A percentile compares a stretch with the other conserved stretches of the same genome.
Evolutionary conservation across 2,888 invertebrate species (phyloP).

Genomic region (Lypha dubia): DNA sequence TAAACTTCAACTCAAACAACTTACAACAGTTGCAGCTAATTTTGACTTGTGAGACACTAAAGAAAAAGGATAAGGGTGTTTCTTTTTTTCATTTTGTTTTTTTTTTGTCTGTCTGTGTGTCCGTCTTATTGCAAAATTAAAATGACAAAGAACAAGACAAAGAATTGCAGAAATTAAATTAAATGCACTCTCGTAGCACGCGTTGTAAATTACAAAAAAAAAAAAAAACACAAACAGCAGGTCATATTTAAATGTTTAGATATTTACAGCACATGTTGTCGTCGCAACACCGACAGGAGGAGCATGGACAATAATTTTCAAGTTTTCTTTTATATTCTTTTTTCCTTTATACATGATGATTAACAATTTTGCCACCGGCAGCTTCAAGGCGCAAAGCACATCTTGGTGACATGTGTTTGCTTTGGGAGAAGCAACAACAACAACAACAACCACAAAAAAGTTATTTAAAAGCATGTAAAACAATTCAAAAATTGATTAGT

Average conservation of each 20-base stretch:
- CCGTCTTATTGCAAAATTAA: conserved; percentile 8
- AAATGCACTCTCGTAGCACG: no score
- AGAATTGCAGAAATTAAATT: conserved; percentile 22
- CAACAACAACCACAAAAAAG: neutral
- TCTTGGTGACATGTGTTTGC: conserved; percentile 34
- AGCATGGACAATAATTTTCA: conserved; percentile 7
- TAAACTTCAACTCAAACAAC: neutral
- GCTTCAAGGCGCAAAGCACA: neutral
- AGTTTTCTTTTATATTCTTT: no score
- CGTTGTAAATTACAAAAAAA: conserved; percentile 45
- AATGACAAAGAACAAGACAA: conserved; percentile 19
- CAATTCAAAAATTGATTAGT: neutral
- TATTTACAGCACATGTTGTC: conserved; percentile 53
- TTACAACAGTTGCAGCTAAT: conserved; percentile 61
- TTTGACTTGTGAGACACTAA: neutral
- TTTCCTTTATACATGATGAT: neutral
- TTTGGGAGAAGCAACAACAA: neutral
- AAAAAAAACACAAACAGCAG: conserved; percentile 51
- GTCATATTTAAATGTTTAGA: conserved; percentile 37
- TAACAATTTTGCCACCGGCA: neutral
- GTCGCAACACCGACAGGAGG: neutral
- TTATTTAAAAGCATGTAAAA: neutral
- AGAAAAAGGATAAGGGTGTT: conserved; percentile 10
- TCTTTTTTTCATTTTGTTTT: no score
- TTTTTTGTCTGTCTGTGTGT: no score